Base-by-base conservation (phyloP, 1,140 invertebrate genomes). In the Hylaeus anthracinus region DNA sequence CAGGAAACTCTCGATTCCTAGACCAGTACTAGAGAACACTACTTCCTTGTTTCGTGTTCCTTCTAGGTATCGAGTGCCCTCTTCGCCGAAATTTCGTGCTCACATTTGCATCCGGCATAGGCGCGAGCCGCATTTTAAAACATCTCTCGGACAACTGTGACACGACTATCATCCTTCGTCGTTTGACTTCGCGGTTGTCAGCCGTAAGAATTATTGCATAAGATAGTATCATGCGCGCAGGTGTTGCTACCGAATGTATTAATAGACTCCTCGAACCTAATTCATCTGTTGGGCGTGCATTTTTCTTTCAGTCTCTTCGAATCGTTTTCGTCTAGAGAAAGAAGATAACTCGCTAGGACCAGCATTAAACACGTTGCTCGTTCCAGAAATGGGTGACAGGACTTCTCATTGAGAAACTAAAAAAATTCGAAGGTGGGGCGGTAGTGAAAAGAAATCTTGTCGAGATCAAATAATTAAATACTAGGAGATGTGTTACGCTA, bases 151-250 rank as follows among this genome's bases (percentile, higher is more conserved):
- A 66, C 43, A 48, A 51, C 26, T 37, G 51, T 45, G 75, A 63
- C 48, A 53, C 37, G 60, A 26, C 15, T 12, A 55, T 3, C 61
- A 79, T 79, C 60, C 77, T 65, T 79, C 70, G 61, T 39, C 51
- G 41, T 73, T 79, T 64, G 61, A 71, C 43, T 61, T 43, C 0
- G 15, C 37, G 37, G 56, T 12, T 37, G 26, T 14, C 37, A 61
- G 60, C n/a, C 65, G 65, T 74, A 63, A 69, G 72, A 81, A 81
- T 75, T 8, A 39, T 81, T 81, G 65, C 79, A 75, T 61, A 75
- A 81, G 63, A 15, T 51, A 5, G 72, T 55, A 61, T 72, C 48
- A 37, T 5, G 48, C 64, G 69, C 45, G 45, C 63, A 65, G 71
- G 55, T 69, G 79, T 61, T 67, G 55, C 48, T 45, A 53, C 6